Conservation (phyloP, 2,888 invertebrate genomes). For the Strigamia crassipes region DNA sequence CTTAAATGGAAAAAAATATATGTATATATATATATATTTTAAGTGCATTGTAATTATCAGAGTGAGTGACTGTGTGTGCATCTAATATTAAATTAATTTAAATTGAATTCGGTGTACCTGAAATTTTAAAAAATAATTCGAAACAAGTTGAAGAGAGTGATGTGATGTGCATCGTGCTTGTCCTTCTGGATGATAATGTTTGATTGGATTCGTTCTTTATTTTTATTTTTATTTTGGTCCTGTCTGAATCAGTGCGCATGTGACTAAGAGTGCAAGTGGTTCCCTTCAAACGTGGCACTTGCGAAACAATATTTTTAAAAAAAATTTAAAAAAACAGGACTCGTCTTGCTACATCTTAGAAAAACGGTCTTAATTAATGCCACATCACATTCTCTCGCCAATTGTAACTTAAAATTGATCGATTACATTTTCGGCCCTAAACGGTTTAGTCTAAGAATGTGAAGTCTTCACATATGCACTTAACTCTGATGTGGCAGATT, state of each 20-base stretch:
- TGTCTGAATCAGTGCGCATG: constrained; percentile 43
- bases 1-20: neutral
- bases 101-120: constrained; percentile 15
- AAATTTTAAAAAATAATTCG: neutral
- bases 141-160: constrained; percentile 43
- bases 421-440: neutral
- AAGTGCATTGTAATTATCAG: constrained; percentile 24
- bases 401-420: neutral
- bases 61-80: constrained; percentile 41
- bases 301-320: neutral
- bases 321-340: constrained; percentile 15
- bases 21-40: constrained; percentile 2
- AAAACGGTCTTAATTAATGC: constrained; percentile 10
- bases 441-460: constrained; percentile 5
- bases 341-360: neutral
- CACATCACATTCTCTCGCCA: constrained; percentile 45
- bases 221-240: constrained; percentile 33
- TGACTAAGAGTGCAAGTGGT: constrained; percentile 36
- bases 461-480: constrained; percentile 2
- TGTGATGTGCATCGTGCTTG: constrained; percentile 46
- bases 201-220: constrained; percentile 28
- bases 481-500: constrained; percentile 43
- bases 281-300: constrained; percentile 45
- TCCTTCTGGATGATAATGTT: constrained; percentile 41
- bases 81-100: constrained; percentile 23